These are phyloP conservation scores for Dascyllus trimaculatus DNA, from an alignment of 2,113 vertebrate species.

Conservation along the genomic window DNA sequence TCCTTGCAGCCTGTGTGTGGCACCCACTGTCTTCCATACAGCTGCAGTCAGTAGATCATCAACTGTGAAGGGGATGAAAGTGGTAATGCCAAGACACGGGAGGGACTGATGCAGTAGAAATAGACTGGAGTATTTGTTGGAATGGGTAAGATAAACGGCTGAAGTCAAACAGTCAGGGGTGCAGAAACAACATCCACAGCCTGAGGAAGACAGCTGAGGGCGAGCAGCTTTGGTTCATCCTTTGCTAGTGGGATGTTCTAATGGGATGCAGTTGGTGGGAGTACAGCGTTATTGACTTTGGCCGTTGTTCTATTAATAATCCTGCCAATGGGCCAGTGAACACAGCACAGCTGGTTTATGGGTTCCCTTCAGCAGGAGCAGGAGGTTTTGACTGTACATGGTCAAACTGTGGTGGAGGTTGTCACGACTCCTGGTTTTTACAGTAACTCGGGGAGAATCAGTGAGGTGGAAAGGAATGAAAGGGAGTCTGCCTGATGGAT, in stretches of 20 bases:
- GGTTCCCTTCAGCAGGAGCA: slow-evolving; percentile 16
- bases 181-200: slow-evolving; percentile 15
- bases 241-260: background rate
- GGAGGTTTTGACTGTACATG: slow-evolving; percentile 50
- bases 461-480: slow-evolving; percentile 72
- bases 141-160: slow-evolving; percentile 8
- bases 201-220: slow-evolving; percentile 21
- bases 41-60: background rate
- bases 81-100: background rate
- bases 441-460: slow-evolving; percentile 46
- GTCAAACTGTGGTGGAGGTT: slow-evolving; percentile 37
- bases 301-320: slow-evolving; percentile 55
- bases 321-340: slow-evolving; percentile 35
- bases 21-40: background rate
- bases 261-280: slow-evolving; percentile 40
- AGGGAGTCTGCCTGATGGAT: slow-evolving; percentile 42
- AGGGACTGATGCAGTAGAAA: background rate
- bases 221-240: background rate
- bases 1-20: slow-evolving; percentile 4
- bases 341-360: slow-evolving; percentile 31
- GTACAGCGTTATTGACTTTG: slow-evolving; percentile 44
- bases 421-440: slow-evolving; percentile 50
- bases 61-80: background rate
- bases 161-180: background rate
- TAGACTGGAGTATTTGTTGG: slow-evolving; percentile 16